A percentile compares a stretch with the other conserved stretches of the same genome.
Evolutionary conservation across 2,797 vertebrate genomes (phyloP).

Genomic region (Phalloptychus januarius): DNA sequence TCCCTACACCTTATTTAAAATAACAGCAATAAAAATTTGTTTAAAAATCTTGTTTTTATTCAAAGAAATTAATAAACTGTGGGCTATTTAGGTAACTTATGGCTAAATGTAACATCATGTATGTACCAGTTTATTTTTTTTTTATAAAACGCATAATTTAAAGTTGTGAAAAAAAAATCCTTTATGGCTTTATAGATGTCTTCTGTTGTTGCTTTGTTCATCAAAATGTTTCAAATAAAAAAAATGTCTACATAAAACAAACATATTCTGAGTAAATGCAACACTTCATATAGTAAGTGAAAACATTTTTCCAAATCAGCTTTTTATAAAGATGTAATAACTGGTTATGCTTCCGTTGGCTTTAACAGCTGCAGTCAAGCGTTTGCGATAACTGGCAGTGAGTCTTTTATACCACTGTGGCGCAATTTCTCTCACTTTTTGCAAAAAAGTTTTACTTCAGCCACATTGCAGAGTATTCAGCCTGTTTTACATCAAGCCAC

Average conservation of each 20-base stretch:
- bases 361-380: neutral
- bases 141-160: neutral
- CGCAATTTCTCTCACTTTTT: neutral
- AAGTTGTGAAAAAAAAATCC: neutral
- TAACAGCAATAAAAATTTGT: neutral
- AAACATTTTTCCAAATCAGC: neutral
- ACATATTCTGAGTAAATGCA: neutral
- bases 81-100: neutral
- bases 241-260: neutral
- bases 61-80: neutral
- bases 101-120: neutral
- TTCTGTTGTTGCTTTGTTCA: neutral
- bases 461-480: neutral
- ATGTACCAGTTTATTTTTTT: neutral
- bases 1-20: neutral
- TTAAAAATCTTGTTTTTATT: neutral
- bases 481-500: neutral
- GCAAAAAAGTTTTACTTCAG: neutral
- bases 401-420: neutral
- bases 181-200: neutral
- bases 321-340: neutral
- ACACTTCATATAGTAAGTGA: neutral
- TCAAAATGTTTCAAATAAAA: neutral
- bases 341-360: neutral
- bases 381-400: neutral